Evolutionary conservation across 2,113 vertebrate genomes (phyloP).

Genomic region (Bubo scandiacus): DNA sequence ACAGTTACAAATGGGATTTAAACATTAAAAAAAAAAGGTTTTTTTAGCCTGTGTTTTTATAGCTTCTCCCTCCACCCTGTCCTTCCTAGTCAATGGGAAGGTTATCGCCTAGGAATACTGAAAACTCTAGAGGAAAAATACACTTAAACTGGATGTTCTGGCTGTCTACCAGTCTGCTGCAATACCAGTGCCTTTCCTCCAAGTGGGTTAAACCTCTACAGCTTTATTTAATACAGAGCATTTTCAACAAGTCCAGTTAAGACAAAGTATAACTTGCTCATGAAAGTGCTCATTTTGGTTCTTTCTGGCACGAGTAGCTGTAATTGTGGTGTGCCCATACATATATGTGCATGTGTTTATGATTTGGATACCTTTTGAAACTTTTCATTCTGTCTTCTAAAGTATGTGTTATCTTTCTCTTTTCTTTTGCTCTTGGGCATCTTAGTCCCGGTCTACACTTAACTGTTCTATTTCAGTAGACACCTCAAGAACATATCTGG

Average conservation of each 20-base stretch:
- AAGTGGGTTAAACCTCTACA: constrained; percentile 2
- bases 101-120: constrained; percentile 13
- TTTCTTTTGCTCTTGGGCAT: not conserved
- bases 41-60: not conserved
- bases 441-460: not conserved
- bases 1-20: not conserved
- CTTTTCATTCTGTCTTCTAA: constrained; percentile 7
- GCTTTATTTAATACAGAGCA: not conserved
- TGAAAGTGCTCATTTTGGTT: not conserved
- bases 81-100: constrained; percentile 11
- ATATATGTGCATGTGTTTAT: not conserved
- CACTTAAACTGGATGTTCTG: not conserved
- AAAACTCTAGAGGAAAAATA: constrained; percentile 1
- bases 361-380: not conserved
- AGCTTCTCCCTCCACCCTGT: constrained; percentile 8
- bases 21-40: not conserved
- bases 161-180: constrained; percentile 3
- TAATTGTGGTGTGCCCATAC: not conserved
- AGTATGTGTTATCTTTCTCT: not conserved
- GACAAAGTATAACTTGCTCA: not conserved
- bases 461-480: not conserved
- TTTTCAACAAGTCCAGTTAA: constrained; percentile 14
- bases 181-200: not conserved
- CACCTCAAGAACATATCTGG: not conserved
- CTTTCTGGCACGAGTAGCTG: not conserved